Base-by-base conservation (phyloP, 2,888 invertebrate species). In the Lasioglossum pauxillum region DNA sequence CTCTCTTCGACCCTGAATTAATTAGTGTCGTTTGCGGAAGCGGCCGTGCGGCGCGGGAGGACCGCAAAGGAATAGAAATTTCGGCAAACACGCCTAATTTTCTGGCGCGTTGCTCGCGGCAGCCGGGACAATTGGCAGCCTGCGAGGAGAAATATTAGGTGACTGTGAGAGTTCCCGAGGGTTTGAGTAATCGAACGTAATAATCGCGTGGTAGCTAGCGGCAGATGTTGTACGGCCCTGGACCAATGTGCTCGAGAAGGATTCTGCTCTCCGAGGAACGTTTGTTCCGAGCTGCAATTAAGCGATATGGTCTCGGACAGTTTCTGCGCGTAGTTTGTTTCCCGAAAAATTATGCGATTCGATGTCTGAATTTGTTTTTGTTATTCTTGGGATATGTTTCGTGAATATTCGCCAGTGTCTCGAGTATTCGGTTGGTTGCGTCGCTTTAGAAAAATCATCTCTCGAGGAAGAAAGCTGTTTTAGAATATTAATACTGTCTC, bases 1-100 rank as follows among this genome's bases (percentile, higher is more conserved):
- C 71, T 81, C 83, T 53, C 76, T 81, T 80, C 77, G 88, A 78
- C 84, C 85, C 77, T 88, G 90, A 86, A 88, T 85, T 82, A 75
- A 77, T 88, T 88, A 90, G 41, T 71, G n/a, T 81, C 80, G 38
- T 78, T 80, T 80, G 71, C 10, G 49, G 8, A 49, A 23, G 53
- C n/a, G 35, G 35, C 31, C 23, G 12, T 5, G 27, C 27, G 31
- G 10, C 23, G 10, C 10, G 5, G 19, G 31, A 1, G 31, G n/a
- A 73, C 31, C 75, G 31, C n/a, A 53, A 75, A 80, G 75, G 75
- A 69, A 16, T 23, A 19, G 46, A 44, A 38, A 74, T 67, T 64
- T 67, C 49, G 41, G 69, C 53, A 41, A 67, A 75, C 69, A 75
- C n/a, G 72, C 23, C 23, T 27, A n/a, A 71, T 72, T 23, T 57